Evolutionary conservation across 2,888 invertebrate genomes (phyloP).

Genomic region (Caenorhabditis sinica): DNA sequence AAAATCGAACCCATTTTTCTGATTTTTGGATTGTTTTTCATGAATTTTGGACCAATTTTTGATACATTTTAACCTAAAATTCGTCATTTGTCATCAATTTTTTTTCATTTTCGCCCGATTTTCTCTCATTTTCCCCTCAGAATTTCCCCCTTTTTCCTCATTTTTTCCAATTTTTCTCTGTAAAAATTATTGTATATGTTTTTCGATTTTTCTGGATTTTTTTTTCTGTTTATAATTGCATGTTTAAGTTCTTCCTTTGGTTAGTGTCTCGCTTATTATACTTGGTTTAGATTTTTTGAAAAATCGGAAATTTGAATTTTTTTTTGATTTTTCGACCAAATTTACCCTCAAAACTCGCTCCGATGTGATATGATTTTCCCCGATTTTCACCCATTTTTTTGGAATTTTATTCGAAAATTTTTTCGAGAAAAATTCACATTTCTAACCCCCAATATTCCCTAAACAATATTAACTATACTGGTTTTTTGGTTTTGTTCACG

Average conservation of each 20-base stretch:
- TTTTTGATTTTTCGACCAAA: neutral
- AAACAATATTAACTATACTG: too few relatives aligned
- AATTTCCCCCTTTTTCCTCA: neutral
- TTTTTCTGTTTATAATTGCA: slow-evolving; percentile 19
- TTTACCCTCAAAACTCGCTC: too few relatives aligned
- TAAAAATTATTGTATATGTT: neutral
- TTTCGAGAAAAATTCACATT: too few relatives aligned
- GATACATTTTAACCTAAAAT: neutral
- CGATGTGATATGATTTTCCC: slow-evolving; percentile 23
- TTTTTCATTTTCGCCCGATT: neutral
- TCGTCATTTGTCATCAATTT: too few relatives aligned
- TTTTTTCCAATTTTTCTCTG: neutral
- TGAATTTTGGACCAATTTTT: neutral
- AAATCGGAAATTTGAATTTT: too few relatives aligned
- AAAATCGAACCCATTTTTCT: neutral
- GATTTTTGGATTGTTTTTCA: too few relatives aligned
- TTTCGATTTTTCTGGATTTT: neutral
- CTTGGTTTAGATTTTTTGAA: slow-evolving; percentile 36
- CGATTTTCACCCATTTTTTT: neutral
- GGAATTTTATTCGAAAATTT: too few relatives aligned
- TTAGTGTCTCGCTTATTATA: slow-evolving; percentile 14
- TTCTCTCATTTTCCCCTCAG: neutral
- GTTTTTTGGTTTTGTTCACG: too few relatives aligned
- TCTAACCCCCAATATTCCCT: too few relatives aligned
- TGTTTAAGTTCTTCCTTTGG: slow-evolving; percentile 14